Evolutionary conservation across 2,888 invertebrate species (phyloP), one percentile per base, ranked within the genome.

Genomic region (Ephialtes manifestator): DNA sequence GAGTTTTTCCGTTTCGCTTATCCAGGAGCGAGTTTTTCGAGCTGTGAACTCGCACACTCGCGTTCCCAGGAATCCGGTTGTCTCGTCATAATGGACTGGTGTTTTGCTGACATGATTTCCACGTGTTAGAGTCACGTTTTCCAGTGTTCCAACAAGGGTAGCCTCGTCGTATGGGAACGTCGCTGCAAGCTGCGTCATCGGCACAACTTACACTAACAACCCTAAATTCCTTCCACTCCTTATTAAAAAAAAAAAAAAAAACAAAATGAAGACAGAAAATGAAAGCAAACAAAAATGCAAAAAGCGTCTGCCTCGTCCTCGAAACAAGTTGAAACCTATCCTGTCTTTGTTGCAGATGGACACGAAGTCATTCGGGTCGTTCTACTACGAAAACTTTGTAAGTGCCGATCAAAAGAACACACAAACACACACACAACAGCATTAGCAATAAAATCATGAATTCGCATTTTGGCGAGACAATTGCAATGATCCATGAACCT

Each of bases 351-450:
- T 97, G 96, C 97, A 98, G 98, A 98, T 98, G 98, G 98, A 98
- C 96, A 97, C 98, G 97, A 98, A 98, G 97, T 97, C 97, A 96
- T 97, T 98, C 96, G 98, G 98, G 95, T 97, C 97, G 95, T 97
- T 97, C 97, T 98, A 98, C 97, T 98, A 98, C 96, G 98, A 98
- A 96, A 98, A 97, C 96, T 98, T 98, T 96, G 98, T 98, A 97
- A 98, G 98, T 98, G 97, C 95, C 91, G 92, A 91, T 89, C 78
- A 89, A 89, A 87, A 84, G 80, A 86, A 84, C 81, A 85, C 63
- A 79, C 24, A 79, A 83, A 51, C 5, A n/a, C 51, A 51, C n/a
- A 74, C 58, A 68, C 39, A 46, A 74, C 70, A 65, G 53, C 48
- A 51, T 24, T 51, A 24, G 65, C 53, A 74, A 58, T 78, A 58